Conservation (phyloP, 2,113 vertebrate genomes). For the Tylochromis polylepis region DNA sequence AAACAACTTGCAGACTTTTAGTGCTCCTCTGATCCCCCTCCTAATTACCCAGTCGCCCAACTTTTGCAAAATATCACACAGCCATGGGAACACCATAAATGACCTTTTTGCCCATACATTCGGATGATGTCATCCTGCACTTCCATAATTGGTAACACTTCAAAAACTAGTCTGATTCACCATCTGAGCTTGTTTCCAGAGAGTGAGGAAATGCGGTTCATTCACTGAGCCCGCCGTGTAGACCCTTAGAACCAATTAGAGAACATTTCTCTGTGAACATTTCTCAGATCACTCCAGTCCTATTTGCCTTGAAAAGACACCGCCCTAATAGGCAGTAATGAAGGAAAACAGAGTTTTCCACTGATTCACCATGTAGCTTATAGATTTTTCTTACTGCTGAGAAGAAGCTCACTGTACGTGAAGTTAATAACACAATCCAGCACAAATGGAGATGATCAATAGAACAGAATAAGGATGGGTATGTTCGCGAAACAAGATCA, state of each 20-base stretch:
- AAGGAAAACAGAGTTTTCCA: constrained; percentile 52
- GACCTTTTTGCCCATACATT: not conserved
- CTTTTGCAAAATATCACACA: not conserved
- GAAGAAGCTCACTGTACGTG: constrained; percentile 5
- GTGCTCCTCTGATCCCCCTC: not conserved
- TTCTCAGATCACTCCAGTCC: constrained; percentile 48
- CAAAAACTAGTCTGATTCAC: constrained; percentile 6
- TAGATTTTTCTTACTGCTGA: constrained; percentile 17
- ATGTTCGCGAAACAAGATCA: not conserved
- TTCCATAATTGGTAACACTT: not conserved
- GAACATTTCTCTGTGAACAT: constrained; percentile 43
- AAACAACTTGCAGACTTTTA: not conserved
- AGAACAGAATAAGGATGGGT: not conserved
- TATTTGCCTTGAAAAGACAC: constrained; percentile 55
- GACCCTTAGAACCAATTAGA: constrained; percentile 72
- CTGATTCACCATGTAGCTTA: constrained; percentile 17
- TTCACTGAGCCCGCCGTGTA: constrained; percentile 1
- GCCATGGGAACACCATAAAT: not conserved
- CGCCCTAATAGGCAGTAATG: constrained; percentile 53
- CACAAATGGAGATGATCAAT: not conserved
- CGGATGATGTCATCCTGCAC: not conserved
- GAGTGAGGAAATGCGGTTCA: constrained; percentile 22
- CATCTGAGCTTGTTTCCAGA: constrained; percentile 3
- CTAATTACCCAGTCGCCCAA: not conserved
- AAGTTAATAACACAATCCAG: not conserved